Evolutionary conservation across 2,888 invertebrate species (phyloP).

Genomic region (Dorcus hopei): DNA sequence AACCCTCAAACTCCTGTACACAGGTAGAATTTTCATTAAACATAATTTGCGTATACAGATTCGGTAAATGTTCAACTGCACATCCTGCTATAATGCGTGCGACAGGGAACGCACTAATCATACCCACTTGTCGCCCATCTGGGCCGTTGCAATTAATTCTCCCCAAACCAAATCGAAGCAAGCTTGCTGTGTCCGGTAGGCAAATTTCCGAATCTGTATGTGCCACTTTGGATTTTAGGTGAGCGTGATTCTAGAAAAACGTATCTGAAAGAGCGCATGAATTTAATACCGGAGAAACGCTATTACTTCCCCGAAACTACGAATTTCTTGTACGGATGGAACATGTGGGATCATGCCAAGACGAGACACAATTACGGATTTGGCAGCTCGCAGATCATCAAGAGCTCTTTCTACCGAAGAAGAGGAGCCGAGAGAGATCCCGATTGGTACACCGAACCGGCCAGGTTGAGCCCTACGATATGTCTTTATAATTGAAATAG

Average conservation of each 20-base stretch:
- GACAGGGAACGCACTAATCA: too few relatives aligned
- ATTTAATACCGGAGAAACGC: slow-evolving; percentile 56
- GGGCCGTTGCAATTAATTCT: too few relatives aligned
- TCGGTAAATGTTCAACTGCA: too few relatives aligned
- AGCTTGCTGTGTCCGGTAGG: too few relatives aligned
- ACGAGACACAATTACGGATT: slow-evolving; percentile 41
- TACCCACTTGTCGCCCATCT: too few relatives aligned
- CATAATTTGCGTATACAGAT: too few relatives aligned
- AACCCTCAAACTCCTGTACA: slow-evolving; percentile 49
- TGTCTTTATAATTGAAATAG: slow-evolving; percentile 33
- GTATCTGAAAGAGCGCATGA: slow-evolving; percentile 53
- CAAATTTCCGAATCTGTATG: too few relatives aligned
- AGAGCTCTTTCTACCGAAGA: slow-evolving; percentile 56
- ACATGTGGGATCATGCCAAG: slow-evolving; percentile 50
- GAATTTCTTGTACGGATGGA: slow-evolving; percentile 61
- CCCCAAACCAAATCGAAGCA: too few relatives aligned
- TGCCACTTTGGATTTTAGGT: neutral
- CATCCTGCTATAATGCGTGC: too few relatives aligned
- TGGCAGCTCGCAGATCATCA: slow-evolving; percentile 54
- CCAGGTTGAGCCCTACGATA: slow-evolving; percentile 43
- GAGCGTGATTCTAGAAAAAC: neutral
- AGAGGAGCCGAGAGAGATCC: slow-evolving; percentile 57
- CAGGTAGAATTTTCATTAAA: slow-evolving; percentile 37
- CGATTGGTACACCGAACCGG: slow-evolving; percentile 53
- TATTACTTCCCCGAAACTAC: slow-evolving; percentile 54